Evolutionary conservation across 2,888 invertebrate genomes (phyloP).

Genomic region (Anagyrus pseudococci): DNA sequence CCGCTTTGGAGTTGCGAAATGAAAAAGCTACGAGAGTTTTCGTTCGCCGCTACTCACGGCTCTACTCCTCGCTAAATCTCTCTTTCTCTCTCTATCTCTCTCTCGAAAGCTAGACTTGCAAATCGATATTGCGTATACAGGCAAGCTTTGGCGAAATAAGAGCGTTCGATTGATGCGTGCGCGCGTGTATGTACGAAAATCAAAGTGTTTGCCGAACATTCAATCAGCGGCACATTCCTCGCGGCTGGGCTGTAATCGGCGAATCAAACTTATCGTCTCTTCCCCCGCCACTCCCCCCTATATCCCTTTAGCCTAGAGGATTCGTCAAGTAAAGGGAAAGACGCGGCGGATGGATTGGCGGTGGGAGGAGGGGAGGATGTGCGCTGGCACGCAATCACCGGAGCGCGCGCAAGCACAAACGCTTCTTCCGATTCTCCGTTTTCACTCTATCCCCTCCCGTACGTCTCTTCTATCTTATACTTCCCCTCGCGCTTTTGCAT

Average conservation of each 20-base stretch:
- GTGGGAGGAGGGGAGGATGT: constrained; percentile 40
- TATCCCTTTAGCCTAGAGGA: too few species aligned
- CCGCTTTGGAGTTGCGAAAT: too few species aligned
- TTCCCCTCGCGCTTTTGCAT: too few species aligned
- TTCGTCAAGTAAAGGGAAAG: constrained; percentile 46
- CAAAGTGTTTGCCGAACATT: constrained; percentile 45
- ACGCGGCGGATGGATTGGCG: constrained; percentile 54
- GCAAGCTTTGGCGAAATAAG: too few species aligned
- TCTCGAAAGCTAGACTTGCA: too few species aligned
- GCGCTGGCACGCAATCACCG: constrained; percentile 54
- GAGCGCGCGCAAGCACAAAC: constrained; percentile 58
- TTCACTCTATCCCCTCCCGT: constrained; percentile 32
- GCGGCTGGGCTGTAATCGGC: constrained; percentile 16
- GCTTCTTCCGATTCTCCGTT: constrained; percentile 51
- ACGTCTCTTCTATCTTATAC: too few species aligned
- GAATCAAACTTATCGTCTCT: constrained; percentile 53
- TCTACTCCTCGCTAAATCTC: background rate
- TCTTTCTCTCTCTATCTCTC: too few species aligned
- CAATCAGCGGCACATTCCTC: constrained; percentile 51
- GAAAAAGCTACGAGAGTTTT: background rate
- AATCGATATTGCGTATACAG: too few species aligned
- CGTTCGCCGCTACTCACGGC: background rate
- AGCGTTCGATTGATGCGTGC: too few species aligned
- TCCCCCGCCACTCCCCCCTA: background rate
- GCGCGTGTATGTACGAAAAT: too few species aligned